Evolutionary conservation across 2,888 invertebrate genomes (phyloP).

Genomic region (Pherbina coryleti): DNA sequence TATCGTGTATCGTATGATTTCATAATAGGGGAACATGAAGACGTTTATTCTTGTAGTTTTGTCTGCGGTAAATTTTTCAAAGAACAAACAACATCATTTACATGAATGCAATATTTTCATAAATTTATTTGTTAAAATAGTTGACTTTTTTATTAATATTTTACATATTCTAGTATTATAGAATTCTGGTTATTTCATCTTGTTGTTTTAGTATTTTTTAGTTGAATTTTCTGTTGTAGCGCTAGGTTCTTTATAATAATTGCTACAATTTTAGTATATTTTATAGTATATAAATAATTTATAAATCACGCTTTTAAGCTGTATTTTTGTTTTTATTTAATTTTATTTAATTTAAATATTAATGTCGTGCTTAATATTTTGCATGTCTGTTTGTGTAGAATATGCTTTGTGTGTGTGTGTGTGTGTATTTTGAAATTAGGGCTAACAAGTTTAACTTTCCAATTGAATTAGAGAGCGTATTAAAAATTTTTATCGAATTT

Average conservation of each 20-base stretch:
- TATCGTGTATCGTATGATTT: too few relatives aligned
- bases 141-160: conserved; percentile 12
- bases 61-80: too few relatives aligned
- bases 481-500: neutral
- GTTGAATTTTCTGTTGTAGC: neutral
- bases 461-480: too few relatives aligned
- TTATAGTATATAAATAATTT: conserved; percentile 10
- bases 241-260: neutral
- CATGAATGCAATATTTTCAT: neutral
- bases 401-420: neutral
- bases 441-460: too few relatives aligned
- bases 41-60: too few relatives aligned
- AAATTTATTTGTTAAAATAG: conserved; percentile 31
- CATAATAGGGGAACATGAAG: too few relatives aligned
- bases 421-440: too few relatives aligned
- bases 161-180: conserved; percentile 2
- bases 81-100: too few relatives aligned
- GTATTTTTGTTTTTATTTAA: neutral
- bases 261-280: neutral
- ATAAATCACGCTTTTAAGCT: neutral
- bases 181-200: neutral
- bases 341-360: neutral
- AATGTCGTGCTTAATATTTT: neutral
- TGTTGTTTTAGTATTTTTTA: neutral
- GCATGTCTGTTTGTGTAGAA: neutral